Conservation (phyloP, 1,140 invertebrate genomes). For the Drosophila jambulina region DNA sequence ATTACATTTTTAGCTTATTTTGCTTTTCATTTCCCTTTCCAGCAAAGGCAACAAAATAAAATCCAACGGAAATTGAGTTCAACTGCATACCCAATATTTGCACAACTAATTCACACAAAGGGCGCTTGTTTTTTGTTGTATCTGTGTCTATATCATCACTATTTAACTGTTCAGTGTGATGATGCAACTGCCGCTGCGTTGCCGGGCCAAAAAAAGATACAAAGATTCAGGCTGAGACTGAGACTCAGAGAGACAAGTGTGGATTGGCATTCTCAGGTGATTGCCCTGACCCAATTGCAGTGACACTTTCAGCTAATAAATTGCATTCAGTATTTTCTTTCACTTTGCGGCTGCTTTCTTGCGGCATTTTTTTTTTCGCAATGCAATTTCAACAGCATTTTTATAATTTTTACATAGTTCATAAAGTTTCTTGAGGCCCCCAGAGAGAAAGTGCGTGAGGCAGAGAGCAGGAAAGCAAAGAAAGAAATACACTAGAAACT, state of each 20-base stretch:
- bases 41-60: conserved; percentile 14
- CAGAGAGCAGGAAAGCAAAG: conserved; percentile 36
- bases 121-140: conserved; percentile 25
- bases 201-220: background rate
- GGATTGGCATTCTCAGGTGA: conserved; percentile 45
- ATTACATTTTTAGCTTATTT: background rate
- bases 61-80: conserved; percentile 35
- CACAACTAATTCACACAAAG: conserved; percentile 66
- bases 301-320: conserved; percentile 78
- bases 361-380: conserved; percentile 36
- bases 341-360: conserved; percentile 77
- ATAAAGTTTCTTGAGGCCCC: conserved; percentile 67
- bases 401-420: conserved; percentile 78
- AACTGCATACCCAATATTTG: conserved; percentile 69
- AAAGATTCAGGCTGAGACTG: background rate
- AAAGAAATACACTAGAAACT: conserved; percentile 64
- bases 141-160: conserved; percentile 31
- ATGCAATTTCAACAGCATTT: conserved; percentile 60
- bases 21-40: conserved; percentile 54
- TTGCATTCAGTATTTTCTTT: conserved; percentile 73
- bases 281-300: conserved; percentile 69
- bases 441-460: conserved; percentile 74
- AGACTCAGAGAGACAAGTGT: conserved; percentile 3
- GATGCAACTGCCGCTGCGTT: conserved; percentile 52
- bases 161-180: conserved; percentile 61